Percentiles rank a stretch among this genome's conserved stretches.
phyloP scores from a whole-genome alignment of 2,888 invertebrate species.

The Philonicus albiceps region DNA sequence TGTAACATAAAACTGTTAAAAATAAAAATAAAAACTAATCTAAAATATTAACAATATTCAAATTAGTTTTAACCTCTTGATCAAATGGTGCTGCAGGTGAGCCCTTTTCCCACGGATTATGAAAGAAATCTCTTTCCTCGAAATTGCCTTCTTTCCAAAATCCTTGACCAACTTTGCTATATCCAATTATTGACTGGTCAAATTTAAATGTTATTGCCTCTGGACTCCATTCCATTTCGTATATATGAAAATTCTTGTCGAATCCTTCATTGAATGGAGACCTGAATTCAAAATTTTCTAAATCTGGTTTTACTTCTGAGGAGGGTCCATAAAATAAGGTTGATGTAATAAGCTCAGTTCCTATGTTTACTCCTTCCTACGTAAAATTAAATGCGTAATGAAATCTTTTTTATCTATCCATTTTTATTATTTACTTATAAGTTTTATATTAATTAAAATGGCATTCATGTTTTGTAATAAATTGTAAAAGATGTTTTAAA shows the following conservation, averaged over 20 bases:
- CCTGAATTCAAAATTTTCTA: slow-evolving; percentile 53
- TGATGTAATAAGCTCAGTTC: slow-evolving; percentile 68
- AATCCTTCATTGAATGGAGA: slow-evolving; percentile 47
- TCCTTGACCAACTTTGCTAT: slow-evolving; percentile 65
- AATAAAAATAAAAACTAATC: neutral
- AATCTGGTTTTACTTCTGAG: slow-evolving; percentile 66
- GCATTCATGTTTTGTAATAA: too few relatives aligned
- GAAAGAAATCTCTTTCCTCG: slow-evolving; percentile 59
- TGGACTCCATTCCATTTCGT: slow-evolving; percentile 73
- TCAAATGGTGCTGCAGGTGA: slow-evolving; percentile 75
- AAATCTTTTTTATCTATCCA: too few relatives aligned
- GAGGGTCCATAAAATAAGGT: slow-evolving; percentile 76
- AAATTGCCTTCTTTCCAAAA: slow-evolving; percentile 74
- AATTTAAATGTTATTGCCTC: slow-evolving; percentile 54
- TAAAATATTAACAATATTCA: neutral
- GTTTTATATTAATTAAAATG: too few relatives aligned
- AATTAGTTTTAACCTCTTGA: slow-evolving; percentile 64
- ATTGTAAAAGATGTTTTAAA: too few relatives aligned
- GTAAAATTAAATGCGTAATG: too few relatives aligned
- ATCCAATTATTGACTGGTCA: slow-evolving; percentile 67
- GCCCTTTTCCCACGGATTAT: slow-evolving; percentile 53
- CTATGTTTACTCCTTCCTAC: slow-evolving; percentile 66
- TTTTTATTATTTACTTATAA: too few relatives aligned
- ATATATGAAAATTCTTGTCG: slow-evolving; percentile 67
- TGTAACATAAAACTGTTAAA: slow-evolving; percentile 68